Percentiles rank a stretch among this genome's conserved stretches.
Evolutionary conservation across 2,797 vertebrate species (phyloP).

Genomic region (Choloepus didactylus): DNA sequence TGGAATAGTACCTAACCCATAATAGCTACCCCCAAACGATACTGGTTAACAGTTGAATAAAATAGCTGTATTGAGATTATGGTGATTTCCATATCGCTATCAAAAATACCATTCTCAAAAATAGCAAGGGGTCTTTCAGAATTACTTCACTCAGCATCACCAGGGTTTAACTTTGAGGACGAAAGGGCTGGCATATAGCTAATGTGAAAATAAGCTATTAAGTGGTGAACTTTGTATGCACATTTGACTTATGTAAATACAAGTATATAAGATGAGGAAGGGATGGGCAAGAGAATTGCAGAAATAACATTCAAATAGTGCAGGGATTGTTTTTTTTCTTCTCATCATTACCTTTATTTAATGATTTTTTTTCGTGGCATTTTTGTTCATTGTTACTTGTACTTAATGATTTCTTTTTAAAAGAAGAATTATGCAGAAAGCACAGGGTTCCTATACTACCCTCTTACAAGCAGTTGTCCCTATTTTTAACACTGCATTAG

Average conservation of each 20-base stretch:
- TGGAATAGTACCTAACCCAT: background rate
- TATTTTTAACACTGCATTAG: too few relatives aligned
- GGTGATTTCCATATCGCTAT: background rate
- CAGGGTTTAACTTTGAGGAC: background rate
- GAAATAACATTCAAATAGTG: background rate
- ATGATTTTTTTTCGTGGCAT: too few relatives aligned
- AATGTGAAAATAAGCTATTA: background rate
- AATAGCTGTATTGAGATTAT: background rate
- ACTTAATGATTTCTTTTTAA: too few relatives aligned
- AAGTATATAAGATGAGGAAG: background rate
- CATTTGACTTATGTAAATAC: background rate
- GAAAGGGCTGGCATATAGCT: background rate
- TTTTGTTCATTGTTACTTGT: too few relatives aligned
- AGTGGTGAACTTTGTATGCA: background rate
- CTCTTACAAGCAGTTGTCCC: too few relatives aligned
- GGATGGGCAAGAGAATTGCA: background rate
- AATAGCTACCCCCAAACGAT: background rate
- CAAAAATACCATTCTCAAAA: constrained; percentile 13
- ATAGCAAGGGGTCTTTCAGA: background rate
- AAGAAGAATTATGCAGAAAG: too few relatives aligned
- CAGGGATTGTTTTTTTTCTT: background rate
- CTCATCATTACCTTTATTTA: too few relatives aligned
- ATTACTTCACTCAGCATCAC: background rate
- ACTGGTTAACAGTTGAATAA: background rate
- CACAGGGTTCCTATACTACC: too few relatives aligned